These are phyloP conservation scores for Geothlypis trichas DNA, from an alignment of 2,113 vertebrate genomes.

Conservation along the genomic window DNA sequence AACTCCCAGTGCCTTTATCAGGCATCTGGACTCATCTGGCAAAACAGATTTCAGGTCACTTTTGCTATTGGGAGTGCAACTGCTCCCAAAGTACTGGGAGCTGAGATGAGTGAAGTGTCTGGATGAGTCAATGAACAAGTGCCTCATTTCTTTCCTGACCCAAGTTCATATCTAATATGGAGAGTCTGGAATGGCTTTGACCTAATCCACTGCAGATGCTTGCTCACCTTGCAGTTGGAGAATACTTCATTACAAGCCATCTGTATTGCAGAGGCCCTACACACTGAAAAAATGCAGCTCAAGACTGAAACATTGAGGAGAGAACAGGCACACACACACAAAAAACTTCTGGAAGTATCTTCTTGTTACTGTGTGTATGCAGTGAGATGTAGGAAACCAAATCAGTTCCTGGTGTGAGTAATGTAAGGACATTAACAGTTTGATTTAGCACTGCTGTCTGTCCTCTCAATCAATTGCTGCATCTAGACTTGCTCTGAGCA, in stretches of 20 bases:
- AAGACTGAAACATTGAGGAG: not conserved
- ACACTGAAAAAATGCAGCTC: not conserved
- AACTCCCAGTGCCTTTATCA: not conserved
- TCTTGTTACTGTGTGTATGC: not conserved
- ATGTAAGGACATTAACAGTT: not conserved
- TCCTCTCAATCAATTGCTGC: not conserved
- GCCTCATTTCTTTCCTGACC: not conserved
- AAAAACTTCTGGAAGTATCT: not conserved
- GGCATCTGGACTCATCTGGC: not conserved
- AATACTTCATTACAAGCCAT: not conserved
- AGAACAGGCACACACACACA: not conserved
- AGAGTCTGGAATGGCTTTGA: not conserved
- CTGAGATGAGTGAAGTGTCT: not conserved
- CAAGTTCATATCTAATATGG: not conserved
- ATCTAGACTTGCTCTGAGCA: not conserved
- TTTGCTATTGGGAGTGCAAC: not conserved
- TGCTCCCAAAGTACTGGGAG: not conserved
- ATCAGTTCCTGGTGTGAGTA: not conserved
- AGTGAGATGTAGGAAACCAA: not conserved
- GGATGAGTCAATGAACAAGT: not conserved
- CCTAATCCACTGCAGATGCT: not conserved
- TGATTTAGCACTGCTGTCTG: not conserved
- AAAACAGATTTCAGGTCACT: not conserved
- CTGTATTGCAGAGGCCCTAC: not conserved
- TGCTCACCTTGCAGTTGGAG: not conserved